Conservation (phyloP, 1,140 invertebrate species). For the Oreohelix idahoensis region DNA sequence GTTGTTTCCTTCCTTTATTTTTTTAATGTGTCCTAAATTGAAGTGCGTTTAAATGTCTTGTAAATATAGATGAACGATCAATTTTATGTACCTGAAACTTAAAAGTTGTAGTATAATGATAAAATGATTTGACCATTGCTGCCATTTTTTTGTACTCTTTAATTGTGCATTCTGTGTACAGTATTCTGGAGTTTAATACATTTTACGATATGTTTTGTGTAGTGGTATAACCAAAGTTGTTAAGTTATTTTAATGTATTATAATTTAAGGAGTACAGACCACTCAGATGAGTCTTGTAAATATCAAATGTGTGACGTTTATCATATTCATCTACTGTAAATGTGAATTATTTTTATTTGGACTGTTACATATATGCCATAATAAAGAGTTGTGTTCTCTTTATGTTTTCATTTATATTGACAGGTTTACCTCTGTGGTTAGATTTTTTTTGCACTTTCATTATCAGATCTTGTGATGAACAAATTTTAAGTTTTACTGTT, state of each 20-base stretch:
- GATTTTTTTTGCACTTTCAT: background rate
- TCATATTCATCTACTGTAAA: constrained; percentile 4
- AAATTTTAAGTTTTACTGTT: background rate
- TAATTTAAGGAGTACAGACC: background rate
- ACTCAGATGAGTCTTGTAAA: background rate
- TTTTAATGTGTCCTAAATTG: too few species aligned
- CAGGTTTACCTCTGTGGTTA: background rate
- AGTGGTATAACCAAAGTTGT: background rate
- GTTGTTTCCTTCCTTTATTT: too few species aligned
- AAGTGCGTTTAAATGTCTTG: background rate
- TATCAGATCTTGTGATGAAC: background rate
- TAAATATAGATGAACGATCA: background rate
- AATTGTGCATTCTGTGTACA: background rate
- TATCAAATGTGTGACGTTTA: background rate
- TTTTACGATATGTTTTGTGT: background rate
- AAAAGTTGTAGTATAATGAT: background rate
- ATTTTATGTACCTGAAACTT: too few species aligned
- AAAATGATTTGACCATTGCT: background rate
- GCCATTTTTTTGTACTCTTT: background rate
- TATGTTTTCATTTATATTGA: background rate
- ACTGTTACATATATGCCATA: background rate
- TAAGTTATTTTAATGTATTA: background rate
- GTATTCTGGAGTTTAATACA: background rate
- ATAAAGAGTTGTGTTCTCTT: background rate
- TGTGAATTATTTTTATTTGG: background rate